These are phyloP conservation scores for Oligia latruncula DNA, from an alignment of 2,888 invertebrate genomes.

Conservation along the genomic window DNA sequence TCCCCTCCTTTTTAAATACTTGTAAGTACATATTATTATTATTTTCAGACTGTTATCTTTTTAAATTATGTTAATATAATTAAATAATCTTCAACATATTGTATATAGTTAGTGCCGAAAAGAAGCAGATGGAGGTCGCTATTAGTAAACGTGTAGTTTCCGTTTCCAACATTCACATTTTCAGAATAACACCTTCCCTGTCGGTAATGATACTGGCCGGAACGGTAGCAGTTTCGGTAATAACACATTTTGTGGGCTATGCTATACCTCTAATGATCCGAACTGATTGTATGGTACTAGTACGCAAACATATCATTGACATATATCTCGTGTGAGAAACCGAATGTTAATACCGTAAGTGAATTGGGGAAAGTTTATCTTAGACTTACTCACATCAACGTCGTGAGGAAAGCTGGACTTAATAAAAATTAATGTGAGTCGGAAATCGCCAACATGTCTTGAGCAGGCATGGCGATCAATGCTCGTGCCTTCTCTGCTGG, in stretches of 20 bases:
- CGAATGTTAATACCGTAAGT: conserved; percentile 34
- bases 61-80: no score
- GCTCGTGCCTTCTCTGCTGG: no score
- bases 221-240: conserved; percentile 61
- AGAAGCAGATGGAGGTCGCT: neutral
- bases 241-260: conserved; percentile 64
- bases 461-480: no score
- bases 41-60: no score
- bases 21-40: no score
- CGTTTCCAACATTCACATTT: neutral
- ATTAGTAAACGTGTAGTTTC: neutral
- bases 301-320: conserved; percentile 54
- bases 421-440: neutral
- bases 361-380: conserved; percentile 54
- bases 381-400: neutral
- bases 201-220: conserved; percentile 28
- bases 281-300: conserved; percentile 41
- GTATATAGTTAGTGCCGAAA: neutral
- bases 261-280: conserved; percentile 63
- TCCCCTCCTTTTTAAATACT: no score
- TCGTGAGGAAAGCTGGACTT: neutral
- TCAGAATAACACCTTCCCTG: conserved; percentile 34
- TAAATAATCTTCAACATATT: neutral
- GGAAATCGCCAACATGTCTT: no score
- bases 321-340: conserved; percentile 52